phyloP scores from a whole-genome alignment of 2,888 invertebrate species.

The Leptura quadrifasciata region DNA sequence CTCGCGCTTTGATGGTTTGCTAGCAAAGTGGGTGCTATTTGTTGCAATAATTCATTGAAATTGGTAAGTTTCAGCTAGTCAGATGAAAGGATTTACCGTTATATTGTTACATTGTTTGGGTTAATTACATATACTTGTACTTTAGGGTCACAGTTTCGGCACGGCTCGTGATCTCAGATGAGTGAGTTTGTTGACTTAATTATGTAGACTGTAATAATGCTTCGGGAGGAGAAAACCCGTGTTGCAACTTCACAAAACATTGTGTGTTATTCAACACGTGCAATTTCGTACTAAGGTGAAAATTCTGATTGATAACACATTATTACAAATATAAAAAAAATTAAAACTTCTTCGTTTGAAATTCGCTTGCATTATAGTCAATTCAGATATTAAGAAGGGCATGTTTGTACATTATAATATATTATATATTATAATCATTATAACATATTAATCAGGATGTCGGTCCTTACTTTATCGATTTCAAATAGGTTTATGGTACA shows the following conservation, averaged over 20 bases:
- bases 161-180: conserved; percentile 11
- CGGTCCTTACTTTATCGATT: too few species aligned
- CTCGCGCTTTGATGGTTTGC: conserved; percentile 27
- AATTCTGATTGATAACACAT: too few species aligned
- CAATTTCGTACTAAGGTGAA: too few species aligned
- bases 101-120: conserved; percentile 32
- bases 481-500: too few species aligned
- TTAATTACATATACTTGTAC: conserved; percentile 22
- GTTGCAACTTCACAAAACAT: not conserved
- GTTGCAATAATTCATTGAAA: conserved; percentile 36
- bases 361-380: too few species aligned
- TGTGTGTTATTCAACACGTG: not conserved
- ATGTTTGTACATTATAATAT: too few species aligned
- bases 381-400: too few species aligned
- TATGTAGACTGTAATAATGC: not conserved
- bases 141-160: not conserved
- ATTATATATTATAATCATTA: too few species aligned
- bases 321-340: too few species aligned
- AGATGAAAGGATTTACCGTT: conserved; percentile 25
- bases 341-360: too few species aligned
- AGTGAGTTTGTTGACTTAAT: not conserved
- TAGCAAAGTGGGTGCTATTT: conserved; percentile 35
- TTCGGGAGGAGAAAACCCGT: not conserved
- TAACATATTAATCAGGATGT: too few species aligned
- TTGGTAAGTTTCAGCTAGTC: conserved; percentile 4